phyloP scores from a whole-genome alignment of 1,140 invertebrate genomes.

The Micrasema minimum region DNA sequence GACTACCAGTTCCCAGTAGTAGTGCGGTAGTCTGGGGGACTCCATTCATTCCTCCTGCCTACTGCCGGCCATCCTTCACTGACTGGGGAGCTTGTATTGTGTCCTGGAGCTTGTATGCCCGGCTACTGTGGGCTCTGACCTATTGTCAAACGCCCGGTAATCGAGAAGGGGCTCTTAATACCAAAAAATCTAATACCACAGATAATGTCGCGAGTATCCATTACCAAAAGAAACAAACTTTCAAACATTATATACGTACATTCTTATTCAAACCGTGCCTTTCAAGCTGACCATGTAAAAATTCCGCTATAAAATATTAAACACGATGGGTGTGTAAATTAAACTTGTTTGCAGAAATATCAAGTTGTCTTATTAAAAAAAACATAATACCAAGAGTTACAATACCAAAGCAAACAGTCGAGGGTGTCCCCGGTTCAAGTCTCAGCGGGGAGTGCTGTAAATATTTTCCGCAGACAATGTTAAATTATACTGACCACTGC shows the following conservation, averaged over 20 bases:
- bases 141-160: slow-evolving; percentile 21
- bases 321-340: too few relatives aligned
- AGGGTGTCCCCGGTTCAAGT: not conserved
- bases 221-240: not conserved
- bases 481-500: too few relatives aligned
- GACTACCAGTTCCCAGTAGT: too few relatives aligned
- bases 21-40: slow-evolving; percentile 2
- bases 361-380: slow-evolving; percentile 16
- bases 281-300: too few relatives aligned
- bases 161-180: slow-evolving; percentile 18
- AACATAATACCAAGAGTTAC: slow-evolving; percentile 13
- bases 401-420: slow-evolving; percentile 2
- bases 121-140: slow-evolving; percentile 7
- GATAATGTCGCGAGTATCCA: not conserved
- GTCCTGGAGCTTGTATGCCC: not conserved
- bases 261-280: too few relatives aligned
- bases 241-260: too few relatives aligned
- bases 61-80: slow-evolving; percentile 17
- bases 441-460: slow-evolving; percentile 10
- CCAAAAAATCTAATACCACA: not conserved
- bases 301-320: too few relatives aligned
- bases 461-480: slow-evolving; percentile 6
- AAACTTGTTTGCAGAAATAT: not conserved
- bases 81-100: too few relatives aligned
- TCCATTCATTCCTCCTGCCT: slow-evolving; percentile 11